These are phyloP conservation scores for Ciona savignyi DNA, from an alignment of 23 tunicate species.

Conservation along the genomic window DNA sequence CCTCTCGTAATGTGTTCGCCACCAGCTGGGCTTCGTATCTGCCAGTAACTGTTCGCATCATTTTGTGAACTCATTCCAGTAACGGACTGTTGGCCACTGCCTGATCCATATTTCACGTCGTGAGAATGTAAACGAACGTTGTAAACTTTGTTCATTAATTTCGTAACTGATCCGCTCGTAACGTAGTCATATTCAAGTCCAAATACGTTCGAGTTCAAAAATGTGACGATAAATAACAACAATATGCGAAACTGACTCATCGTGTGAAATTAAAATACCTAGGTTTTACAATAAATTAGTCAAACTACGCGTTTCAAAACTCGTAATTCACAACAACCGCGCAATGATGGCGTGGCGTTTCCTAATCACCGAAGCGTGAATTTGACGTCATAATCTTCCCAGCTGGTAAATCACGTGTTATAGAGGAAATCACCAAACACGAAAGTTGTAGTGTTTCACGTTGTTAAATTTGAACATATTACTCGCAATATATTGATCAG, in stretches of 20 bases:
- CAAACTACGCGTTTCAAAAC: too few species aligned
- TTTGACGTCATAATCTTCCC: too few species aligned
- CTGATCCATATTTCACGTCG: constrained; percentile 90
- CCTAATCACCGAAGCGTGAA: background rate
- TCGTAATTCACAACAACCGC: too few species aligned
- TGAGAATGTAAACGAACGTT: constrained; percentile 81
- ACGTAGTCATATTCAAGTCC: constrained; percentile 63
- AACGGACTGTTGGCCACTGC: constrained; percentile 99
- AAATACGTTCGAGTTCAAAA: background rate
- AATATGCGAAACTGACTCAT: background rate
- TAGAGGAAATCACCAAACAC: too few species aligned
- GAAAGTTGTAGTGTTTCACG: too few species aligned
- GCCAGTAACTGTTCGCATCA: constrained; percentile 98
- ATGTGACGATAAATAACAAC: background rate
- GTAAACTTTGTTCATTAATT: constrained; percentile 69
- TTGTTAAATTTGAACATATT: too few species aligned
- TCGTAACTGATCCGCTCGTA: constrained; percentile 73
- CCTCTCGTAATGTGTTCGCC: constrained; percentile 59
- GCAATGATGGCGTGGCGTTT: background rate
- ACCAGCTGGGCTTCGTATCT: constrained; percentile 44
- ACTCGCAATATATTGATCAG: too few species aligned
- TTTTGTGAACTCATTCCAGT: constrained; percentile 80
- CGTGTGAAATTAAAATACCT: too few species aligned
- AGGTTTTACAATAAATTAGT: too few species aligned
- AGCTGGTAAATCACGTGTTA: too few species aligned